phyloP scores from a whole-genome alignment of 2,113 vertebrate genomes.

The Microcebus jonahi region DNA sequence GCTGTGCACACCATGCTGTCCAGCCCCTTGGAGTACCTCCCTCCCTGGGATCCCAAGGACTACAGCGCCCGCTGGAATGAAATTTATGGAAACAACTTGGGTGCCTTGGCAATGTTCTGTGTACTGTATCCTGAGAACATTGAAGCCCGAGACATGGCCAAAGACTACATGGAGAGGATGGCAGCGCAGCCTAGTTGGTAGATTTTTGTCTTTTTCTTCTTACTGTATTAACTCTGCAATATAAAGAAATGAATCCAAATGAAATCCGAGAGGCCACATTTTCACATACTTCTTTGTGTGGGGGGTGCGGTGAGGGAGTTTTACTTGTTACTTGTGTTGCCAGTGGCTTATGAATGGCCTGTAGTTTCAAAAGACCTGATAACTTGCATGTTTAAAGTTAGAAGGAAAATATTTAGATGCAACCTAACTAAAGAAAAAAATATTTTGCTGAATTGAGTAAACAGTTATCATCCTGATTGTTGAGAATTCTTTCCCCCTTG shows the following conservation, averaged over 20 bases:
- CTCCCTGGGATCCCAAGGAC: slow-evolving; percentile 94
- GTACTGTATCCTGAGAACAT: slow-evolving; percentile 95
- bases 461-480: not conserved
- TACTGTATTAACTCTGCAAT: slow-evolving; percentile 61
- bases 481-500: not conserved
- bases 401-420: slow-evolving; percentile 37
- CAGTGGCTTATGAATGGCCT: not conserved
- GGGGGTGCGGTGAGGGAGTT: too few species aligned
- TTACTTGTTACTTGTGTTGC: not conserved
- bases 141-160: slow-evolving; percentile 92
- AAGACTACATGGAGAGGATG: slow-evolving; percentile 99
- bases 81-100: slow-evolving; percentile 98
- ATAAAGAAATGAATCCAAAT: not conserved
- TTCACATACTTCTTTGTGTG: not conserved
- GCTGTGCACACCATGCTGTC: slow-evolving; percentile 95
- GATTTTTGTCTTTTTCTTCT: slow-evolving; percentile 89
- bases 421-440: not conserved
- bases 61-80: slow-evolving; percentile 98
- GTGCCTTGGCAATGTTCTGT: slow-evolving; percentile 96
- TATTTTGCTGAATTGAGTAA: not conserved
- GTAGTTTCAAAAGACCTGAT: not conserved
- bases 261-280: not conserved
- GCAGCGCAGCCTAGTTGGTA: slow-evolving; percentile 99
- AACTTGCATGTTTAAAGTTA: slow-evolving; percentile 30
- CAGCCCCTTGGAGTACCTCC: slow-evolving; percentile 93